Evolutionary conservation across 2,888 invertebrate genomes (phyloP), one percentile per base, ranked within the genome.

Genomic region (Cacoxenus indagator): DNA sequence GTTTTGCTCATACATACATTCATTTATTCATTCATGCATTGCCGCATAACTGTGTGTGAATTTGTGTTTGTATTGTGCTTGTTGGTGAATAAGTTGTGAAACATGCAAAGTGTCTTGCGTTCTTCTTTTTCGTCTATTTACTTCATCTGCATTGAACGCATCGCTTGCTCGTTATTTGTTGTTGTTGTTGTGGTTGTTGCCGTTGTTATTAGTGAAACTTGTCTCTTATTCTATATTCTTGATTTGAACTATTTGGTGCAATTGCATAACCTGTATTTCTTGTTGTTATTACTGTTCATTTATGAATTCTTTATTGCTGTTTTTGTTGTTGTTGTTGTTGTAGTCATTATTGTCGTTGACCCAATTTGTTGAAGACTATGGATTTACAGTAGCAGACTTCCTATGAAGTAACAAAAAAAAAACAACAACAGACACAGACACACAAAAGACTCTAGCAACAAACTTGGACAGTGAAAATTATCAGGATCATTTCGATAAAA

Each of bases 181-280:
- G 48, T 48, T 6, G 48, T n/a, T 11, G 48, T 17, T 48, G n/a
- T 48, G 4, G 1, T 37, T 37, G 37, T 37, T 37, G 37, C 14
- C 14, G 37, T 37, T 1, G 37, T 2, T 37, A 14, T 14, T 37
- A 11, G 37, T 37, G 37, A 8, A 37, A 37, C 37, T 14, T 37
- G 37, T 37, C 37, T 37, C 31, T 8, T 31, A 31, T 31, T 31
- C 9, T 37, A 37, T 37, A 24, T 62, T 62, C 61, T 62, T 62
- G 24, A 62, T 55, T 4, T 55, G 55, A 27, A 62, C 61, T 62
- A 62, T 62, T 62, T 62, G 61, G 61, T 62, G 61, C 61, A 62
- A 43, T 62, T 62, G 61, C 61, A 62, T 45, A 62, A 62, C 61
- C 61, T 45, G 61, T 62, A 62, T 62, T 61, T 24, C 2, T 37